Base-by-base conservation (phyloP, 2,113 vertebrate genomes). In the Raja brachyura region DNA sequence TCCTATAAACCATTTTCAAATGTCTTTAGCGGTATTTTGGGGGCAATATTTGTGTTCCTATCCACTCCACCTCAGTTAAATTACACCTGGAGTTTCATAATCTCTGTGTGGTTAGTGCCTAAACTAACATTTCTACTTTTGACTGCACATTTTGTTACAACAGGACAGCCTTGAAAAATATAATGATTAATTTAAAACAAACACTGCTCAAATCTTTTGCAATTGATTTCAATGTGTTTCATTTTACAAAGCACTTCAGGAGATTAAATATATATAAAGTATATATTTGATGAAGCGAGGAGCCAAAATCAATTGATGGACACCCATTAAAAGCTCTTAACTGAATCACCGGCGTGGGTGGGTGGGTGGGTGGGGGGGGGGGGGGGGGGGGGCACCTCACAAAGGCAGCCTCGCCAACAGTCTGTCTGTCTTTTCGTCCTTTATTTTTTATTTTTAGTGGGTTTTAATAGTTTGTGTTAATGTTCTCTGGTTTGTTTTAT, bases 141-240 rank as follows among this genome's bases (percentile, higher is more conserved):
- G 88, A 92, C 68, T 90, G 88, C 8, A 70, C 63, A 70, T 70
- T 54, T 73, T 92, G 88, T 92, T 70, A 92, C 48, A 92, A 92
- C 88, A 92, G 86, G 16, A 5, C 28, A 20, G 88, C 88, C 88
- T 92, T 92, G 88, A 73, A 92, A 73, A 92, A 92, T 48, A 54
- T 18, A 92, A 92, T 92, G 88, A 92, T 92, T 92, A 48, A 92
- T 92, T 92, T 92, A 73, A 73, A 48, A 73, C 88, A 73, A 92
- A 73, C 88, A 73, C 11, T 2, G 3, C 61, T 33, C 86, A 63
- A 68, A 18, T 31, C 86, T 92, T 90, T 92, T 73, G 88, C 66
- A 70, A 92, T 73, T 48, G 63, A 73, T 7, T 4, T 92, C 31
- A 4, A 39, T 48, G 6, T 92, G 66, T 92, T n/a, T 22, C 33